Percentiles rank a stretch among this genome's conserved stretches.
Evolutionary conservation across 2,113 vertebrate species (phyloP).

Genomic region (Sturnus vulgaris): DNA sequence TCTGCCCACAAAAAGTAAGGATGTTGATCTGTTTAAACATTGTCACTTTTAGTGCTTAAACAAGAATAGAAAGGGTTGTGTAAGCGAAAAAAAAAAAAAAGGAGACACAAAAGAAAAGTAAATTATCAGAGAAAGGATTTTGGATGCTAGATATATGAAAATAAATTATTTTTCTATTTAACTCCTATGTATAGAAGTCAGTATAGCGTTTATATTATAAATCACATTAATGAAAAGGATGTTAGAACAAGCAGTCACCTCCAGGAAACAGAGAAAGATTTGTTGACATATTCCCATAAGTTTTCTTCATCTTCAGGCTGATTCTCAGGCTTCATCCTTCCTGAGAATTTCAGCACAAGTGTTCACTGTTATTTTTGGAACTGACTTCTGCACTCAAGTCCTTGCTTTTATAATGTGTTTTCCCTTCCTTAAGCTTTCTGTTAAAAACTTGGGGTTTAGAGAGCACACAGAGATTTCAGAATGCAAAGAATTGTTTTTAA

Average conservation of each 20-base stretch:
- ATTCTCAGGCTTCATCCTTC: constrained; percentile 51
- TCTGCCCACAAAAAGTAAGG: background rate
- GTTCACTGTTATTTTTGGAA: constrained; percentile 53
- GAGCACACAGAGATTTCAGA: background rate
- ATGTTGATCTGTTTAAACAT: background rate
- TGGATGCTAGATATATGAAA: background rate
- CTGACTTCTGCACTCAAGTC: background rate
- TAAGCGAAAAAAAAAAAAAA: background rate
- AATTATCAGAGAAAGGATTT: background rate
- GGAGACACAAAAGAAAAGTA: background rate
- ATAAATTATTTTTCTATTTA: background rate
- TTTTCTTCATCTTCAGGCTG: background rate
- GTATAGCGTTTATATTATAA: background rate
- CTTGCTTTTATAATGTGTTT: background rate
- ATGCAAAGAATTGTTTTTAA: background rate
- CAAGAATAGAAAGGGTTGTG: background rate
- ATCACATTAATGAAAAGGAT: background rate
- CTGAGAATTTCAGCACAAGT: constrained; percentile 30
- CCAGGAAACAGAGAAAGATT: constrained; percentile 11
- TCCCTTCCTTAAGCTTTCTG: background rate
- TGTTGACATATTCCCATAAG: constrained; percentile 41
- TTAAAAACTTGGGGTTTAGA: background rate
- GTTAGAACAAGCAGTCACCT: background rate
- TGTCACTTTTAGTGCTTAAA: background rate
- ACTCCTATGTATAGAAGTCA: background rate